phyloP scores from a whole-genome alignment of 2,113 vertebrate genomes.

The Pantherophis guttatus region DNA sequence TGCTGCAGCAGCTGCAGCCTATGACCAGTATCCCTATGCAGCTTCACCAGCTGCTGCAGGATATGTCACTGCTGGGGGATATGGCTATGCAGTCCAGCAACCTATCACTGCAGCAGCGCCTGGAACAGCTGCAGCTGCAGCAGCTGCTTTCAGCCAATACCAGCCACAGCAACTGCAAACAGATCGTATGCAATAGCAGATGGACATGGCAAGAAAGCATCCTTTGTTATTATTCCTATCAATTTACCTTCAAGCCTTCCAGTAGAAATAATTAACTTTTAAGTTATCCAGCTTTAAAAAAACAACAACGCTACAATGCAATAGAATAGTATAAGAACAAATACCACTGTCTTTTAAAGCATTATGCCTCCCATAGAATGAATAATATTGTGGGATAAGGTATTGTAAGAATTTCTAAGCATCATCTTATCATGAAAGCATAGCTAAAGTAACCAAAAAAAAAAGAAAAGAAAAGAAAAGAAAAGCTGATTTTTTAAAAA shows the following conservation, averaged over 20 bases:
- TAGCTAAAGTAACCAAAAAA: conserved; percentile 47
- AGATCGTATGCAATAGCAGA: conserved; percentile 94
- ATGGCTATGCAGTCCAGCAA: conserved; percentile 92
- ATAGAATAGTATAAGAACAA: conserved; percentile 49
- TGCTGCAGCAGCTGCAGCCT: conserved; percentile 76
- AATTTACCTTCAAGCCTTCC: conserved; percentile 64
- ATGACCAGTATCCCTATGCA: conserved; percentile 93
- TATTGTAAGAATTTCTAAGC: conserved; percentile 55
- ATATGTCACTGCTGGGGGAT: conserved; percentile 86
- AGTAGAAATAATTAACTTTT: conserved; percentile 55
- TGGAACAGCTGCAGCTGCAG: conserved; percentile 81
- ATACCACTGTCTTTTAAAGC: conserved; percentile 63
- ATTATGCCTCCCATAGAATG: conserved; percentile 55
- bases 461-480: conserved; percentile 22
- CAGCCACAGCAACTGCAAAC: conserved; percentile 96
- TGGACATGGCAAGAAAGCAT: conserved; percentile 62
- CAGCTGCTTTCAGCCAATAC: conserved; percentile 91
- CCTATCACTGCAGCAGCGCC: conserved; percentile 83
- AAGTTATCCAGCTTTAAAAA: conserved; percentile 67
- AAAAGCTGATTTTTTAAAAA: conserved; percentile 54
- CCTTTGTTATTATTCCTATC: conserved; percentile 46
- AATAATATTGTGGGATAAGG: conserved; percentile 32
- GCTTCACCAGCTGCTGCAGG: conserved; percentile 88
- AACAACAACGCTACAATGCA: conserved; percentile 47
- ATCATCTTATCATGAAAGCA: conserved; percentile 53